Percentiles rank a stretch among this genome's conserved stretches.
Evolutionary conservation across 2,797 vertebrate species (phyloP).

Genomic region (Zenarchopterus dispar): DNA sequence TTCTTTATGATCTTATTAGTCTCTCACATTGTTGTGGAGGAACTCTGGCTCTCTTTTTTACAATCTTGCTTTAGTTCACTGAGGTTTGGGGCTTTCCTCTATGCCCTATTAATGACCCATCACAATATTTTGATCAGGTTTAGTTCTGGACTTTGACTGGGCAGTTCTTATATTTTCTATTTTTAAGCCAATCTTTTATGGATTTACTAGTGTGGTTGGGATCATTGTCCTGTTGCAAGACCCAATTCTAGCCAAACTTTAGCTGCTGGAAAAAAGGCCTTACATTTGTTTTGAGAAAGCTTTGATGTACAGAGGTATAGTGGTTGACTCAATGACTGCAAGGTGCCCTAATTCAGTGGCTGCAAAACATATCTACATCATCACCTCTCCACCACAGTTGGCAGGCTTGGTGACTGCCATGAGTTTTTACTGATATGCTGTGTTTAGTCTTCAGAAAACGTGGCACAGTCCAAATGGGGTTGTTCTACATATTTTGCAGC

Average conservation of each 20-base stretch:
- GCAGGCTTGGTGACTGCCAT: not conserved
- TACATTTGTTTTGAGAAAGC: too few species aligned
- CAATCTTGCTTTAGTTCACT: not conserved
- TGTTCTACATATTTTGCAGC: too few species aligned
- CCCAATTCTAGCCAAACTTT: not conserved
- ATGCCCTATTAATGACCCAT: not conserved
- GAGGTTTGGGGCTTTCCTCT: not conserved
- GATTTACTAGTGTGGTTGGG: not conserved
- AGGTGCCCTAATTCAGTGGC: not conserved
- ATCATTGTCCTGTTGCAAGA: not conserved
- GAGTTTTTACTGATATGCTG: too few species aligned
- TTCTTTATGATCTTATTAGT: not conserved
- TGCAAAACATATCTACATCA: not conserved
- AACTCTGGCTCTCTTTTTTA: not conserved
- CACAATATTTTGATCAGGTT: not conserved
- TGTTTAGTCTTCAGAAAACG: too few species aligned
- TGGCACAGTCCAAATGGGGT: too few species aligned
- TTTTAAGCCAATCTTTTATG: not conserved
- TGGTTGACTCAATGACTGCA: not conserved
- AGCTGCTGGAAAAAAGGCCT: too few species aligned
- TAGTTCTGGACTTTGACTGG: not conserved
- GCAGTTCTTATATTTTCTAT: not conserved
- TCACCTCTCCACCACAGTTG: not conserved
- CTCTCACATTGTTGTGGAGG: not conserved
- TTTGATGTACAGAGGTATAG: not conserved